These are phyloP conservation scores for Phyllotreta striolata DNA, from an alignment of 2,888 invertebrate species.

Conservation along the genomic window DNA sequence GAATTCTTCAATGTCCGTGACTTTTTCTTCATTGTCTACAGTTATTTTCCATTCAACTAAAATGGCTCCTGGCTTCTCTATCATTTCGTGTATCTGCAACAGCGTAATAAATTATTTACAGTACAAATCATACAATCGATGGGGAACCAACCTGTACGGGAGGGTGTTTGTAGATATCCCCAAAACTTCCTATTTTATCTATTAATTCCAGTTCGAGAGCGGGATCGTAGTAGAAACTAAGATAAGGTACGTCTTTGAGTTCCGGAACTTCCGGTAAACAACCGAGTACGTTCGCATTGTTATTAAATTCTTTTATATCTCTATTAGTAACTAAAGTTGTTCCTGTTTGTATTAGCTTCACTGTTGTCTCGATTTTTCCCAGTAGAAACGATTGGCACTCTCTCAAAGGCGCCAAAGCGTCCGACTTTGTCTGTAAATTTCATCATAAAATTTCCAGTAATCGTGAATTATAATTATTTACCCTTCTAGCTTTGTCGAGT, in stretches of 20 bases:
- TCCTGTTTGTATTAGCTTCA: conserved; percentile 54
- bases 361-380: conserved; percentile 57
- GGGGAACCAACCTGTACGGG: conserved; percentile 53
- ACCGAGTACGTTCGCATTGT: conserved; percentile 55
- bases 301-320: conserved; percentile 48
- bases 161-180: conserved; percentile 53
- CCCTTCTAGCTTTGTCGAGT: conserved; percentile 47
- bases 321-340: conserved; percentile 42
- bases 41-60: conserved; percentile 64
- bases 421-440: conserved; percentile 50
- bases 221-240: conserved; percentile 62
- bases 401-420: conserved; percentile 58
- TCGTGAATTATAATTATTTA: conserved; percentile 32
- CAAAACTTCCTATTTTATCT: conserved; percentile 50
- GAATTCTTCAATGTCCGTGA: conserved; percentile 61
- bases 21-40: conserved; percentile 56
- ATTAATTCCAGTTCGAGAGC: conserved; percentile 49
- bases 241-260: conserved; percentile 65
- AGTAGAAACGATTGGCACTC: conserved; percentile 59
- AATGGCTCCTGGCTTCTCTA: conserved; percentile 65
- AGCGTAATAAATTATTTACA: neutral
- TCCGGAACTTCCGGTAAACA: conserved; percentile 67
- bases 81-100: conserved; percentile 63
- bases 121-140: conserved; percentile 1
- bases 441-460: neutral